Percentiles rank a stretch among this genome's conserved stretches.
These are phyloP conservation scores for Cervus canadensis DNA, from an alignment of 2,113 vertebrate genomes.

Conservation along the genomic window DNA sequence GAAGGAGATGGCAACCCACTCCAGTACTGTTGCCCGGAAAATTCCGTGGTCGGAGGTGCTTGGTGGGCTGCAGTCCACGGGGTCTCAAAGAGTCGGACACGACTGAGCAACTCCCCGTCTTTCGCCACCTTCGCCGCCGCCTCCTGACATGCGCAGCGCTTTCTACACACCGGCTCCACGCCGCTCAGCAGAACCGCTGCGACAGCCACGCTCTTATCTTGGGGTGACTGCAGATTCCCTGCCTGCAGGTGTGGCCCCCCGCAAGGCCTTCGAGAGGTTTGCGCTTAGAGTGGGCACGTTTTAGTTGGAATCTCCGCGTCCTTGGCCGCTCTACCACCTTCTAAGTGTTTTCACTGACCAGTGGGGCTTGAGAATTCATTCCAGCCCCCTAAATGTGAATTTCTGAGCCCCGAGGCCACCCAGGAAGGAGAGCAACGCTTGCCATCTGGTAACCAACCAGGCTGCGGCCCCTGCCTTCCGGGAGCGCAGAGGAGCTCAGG, in stretches of 20 bases:
- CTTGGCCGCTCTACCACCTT: neutral
- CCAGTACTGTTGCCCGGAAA: neutral
- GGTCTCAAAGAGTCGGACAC: fast-evolving
- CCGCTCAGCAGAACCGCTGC: neutral
- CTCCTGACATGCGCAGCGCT: fast-evolving
- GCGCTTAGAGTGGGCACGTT: neutral
- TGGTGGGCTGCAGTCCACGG: neutral
- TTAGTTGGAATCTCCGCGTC: neutral
- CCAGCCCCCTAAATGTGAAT: neutral
- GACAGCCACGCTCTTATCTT: fast-evolving
- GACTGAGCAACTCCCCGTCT: neutral
- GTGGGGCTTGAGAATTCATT: neutral
- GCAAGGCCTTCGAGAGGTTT: fast-evolving
- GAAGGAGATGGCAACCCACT: neutral
- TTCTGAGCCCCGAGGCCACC: neutral
- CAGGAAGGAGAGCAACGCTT: neutral
- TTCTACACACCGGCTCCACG: fast-evolving
- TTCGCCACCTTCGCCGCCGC: fast-evolving
- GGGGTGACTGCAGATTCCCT: fast-evolving
- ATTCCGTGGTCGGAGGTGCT: neutral
- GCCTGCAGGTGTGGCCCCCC: neutral
- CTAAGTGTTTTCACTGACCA: too few species aligned
- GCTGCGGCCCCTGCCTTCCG: neutral
- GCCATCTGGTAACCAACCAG: too few species aligned
- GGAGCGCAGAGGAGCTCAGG: neutral